A percentile compares a stretch with the other conserved stretches of the same genome.
Conservation (phyloP, 2,888 invertebrate species). For the Philhelius pedissequus region DNA sequence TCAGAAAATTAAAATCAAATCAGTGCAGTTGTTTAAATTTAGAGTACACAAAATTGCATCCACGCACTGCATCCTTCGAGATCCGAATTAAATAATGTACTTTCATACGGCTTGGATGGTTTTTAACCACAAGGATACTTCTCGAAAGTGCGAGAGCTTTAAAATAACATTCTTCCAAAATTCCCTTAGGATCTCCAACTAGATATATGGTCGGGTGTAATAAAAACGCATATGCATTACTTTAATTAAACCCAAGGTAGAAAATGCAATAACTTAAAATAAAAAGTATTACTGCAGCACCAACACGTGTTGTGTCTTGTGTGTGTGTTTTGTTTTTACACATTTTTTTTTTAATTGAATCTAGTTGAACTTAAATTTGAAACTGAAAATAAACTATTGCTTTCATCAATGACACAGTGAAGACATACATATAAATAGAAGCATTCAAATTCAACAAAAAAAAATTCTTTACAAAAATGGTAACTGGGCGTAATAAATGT, state of each 20-base stretch:
- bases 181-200: neutral
- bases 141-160: too few species aligned
- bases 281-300: neutral
- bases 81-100: too few species aligned
- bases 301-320: neutral
- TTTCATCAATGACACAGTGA: neutral
- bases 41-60: too few species aligned
- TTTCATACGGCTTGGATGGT: too few species aligned
- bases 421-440: neutral
- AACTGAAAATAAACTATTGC: neutral
- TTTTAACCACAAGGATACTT: too few species aligned
- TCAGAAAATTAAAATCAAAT: too few species aligned
- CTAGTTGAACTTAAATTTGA: neutral
- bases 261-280: neutral
- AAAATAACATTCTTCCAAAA: neutral
- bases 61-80: too few species aligned
- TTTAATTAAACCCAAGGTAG: neutral
- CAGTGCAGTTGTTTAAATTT: too few species aligned
- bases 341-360: neutral
- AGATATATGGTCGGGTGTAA: neutral
- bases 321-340: too few species aligned
- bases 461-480: conserved; percentile 11
- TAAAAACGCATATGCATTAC: neutral
- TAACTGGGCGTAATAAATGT: conserved; percentile 51
- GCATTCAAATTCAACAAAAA: neutral